Evolutionary conservation across 2,888 invertebrate species (phyloP), one percentile per base, ranked within the genome.

Genomic region (Opisthograptis luteolata): DNA sequence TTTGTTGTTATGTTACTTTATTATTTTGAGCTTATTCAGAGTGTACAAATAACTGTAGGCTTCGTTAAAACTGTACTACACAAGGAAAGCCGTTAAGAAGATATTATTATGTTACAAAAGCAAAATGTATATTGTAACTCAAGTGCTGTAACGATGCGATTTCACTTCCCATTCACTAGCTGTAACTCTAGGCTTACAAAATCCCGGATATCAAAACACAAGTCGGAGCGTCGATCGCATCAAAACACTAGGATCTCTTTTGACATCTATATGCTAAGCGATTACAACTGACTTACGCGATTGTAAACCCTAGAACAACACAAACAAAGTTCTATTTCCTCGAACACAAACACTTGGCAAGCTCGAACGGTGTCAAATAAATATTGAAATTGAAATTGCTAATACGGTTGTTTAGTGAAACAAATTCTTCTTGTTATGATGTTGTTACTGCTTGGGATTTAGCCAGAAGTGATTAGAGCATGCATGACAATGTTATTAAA

Each of bases 191-290:
- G 36, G 32, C 44, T 50, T 17, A 37, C 72, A 67, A 79, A 82
- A 76, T 78, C 82, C 76, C 57, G 53, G 59, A 70, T 73, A 49
- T 43, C 43, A 48, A 48, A 48, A 48, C 86, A 82, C 78, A 86
- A 84, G 84, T 82, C 73, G 71, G 68, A 64, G 69, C 75, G 60
- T 72, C 70, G 71, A 72, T 73, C 76, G 78, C 76, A 83, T 84
- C 84, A 85, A 81, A 85, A 86, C 79, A 86, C 69, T 68, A 68
- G 74, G 70, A 80, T 83, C 68, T 68, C 67, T 72, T 74, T 73
- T 67, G 74, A 78, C 75, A 74, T 72, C 70, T 67, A 73, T 70
- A 62, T 50, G 48, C 54, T 60, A 62, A 60, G 50, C 56, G 40
- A 9, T 53, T 47, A 51, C 58, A 58, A 57, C 8, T 35, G 40